phyloP scores from a whole-genome alignment of 1,140 invertebrate genomes.

The Holcopasites calliopsidis region DNA sequence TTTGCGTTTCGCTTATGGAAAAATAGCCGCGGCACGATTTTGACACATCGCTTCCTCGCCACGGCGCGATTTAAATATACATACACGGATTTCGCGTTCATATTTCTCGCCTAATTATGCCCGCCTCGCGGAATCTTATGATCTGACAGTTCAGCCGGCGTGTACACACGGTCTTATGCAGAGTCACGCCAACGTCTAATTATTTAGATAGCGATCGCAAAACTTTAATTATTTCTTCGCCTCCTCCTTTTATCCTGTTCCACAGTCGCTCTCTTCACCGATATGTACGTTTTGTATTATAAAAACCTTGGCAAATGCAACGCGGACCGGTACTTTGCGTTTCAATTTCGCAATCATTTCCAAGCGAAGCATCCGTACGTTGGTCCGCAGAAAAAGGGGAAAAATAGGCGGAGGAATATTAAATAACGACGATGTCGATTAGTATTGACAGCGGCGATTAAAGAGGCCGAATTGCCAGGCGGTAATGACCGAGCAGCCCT shows the following conservation, averaged over 20 bases:
- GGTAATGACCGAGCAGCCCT: constrained; percentile 61
- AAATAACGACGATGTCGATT: constrained; percentile 76
- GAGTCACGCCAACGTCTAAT: constrained; percentile 67
- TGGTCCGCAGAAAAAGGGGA: background rate
- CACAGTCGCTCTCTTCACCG: background rate
- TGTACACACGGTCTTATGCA: constrained; percentile 52
- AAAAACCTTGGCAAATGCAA: no score
- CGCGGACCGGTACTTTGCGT: no score
- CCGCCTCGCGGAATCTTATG: constrained; percentile 65
- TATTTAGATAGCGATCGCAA: constrained; percentile 64
- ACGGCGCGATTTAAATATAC: constrained; percentile 67
- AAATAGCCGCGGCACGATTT: constrained; percentile 54
- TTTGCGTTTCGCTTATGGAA: background rate
- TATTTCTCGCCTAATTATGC: constrained; percentile 74
- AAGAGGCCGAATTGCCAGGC: constrained; percentile 67
- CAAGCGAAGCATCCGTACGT: no score
- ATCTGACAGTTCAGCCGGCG: constrained; percentile 65
- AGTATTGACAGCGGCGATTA: constrained; percentile 76
- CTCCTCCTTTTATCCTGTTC: background rate
- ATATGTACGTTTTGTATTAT: no score
- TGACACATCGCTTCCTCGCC: constrained; percentile 68
- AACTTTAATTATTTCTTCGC: constrained; percentile 61
- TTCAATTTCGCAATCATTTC: no score
- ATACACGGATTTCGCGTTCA: constrained; percentile 69
- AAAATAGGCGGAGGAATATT: constrained; percentile 61